phyloP scores from a whole-genome alignment of 2,888 invertebrate genomes.

The Ganaspis brasiliensis region DNA sequence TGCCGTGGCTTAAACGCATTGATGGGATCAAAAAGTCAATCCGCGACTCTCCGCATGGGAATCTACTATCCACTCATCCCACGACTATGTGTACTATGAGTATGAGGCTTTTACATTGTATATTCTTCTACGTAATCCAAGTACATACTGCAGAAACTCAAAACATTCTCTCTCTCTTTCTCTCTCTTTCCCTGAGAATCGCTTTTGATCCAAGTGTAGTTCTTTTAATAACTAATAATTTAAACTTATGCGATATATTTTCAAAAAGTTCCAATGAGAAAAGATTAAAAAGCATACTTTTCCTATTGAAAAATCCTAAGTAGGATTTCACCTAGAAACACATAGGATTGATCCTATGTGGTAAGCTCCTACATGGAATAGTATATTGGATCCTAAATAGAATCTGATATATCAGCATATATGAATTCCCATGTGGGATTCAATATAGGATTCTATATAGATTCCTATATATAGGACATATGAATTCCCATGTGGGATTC shows the following conservation, averaged over 20 bases:
- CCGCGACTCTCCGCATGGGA: constrained; percentile 12
- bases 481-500: no score
- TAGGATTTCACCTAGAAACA: no score
- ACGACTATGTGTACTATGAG: no score
- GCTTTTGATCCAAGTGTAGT: neutral
- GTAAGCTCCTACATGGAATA: no score
- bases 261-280: neutral
- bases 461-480: no score
- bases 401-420: no score
- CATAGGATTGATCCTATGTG: no score
- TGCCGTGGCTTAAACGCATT: constrained; percentile 36
- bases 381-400: no score
- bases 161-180: neutral
- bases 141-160: neutral
- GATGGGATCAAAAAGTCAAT: constrained; percentile 40
- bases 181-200: neutral
- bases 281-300: neutral
- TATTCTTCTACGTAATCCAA: constrained; percentile 2
- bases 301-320: neutral
- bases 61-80: constrained; percentile 21
- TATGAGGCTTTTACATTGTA: neutral
- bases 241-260: constrained; percentile 22
- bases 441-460: no score
- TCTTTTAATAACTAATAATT: constrained; percentile 26
- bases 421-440: no score